Percentiles rank a stretch among this genome's conserved stretches.
phyloP scores from a whole-genome alignment of 2,113 vertebrate genomes.

The Ageneiosus marmoratus region DNA sequence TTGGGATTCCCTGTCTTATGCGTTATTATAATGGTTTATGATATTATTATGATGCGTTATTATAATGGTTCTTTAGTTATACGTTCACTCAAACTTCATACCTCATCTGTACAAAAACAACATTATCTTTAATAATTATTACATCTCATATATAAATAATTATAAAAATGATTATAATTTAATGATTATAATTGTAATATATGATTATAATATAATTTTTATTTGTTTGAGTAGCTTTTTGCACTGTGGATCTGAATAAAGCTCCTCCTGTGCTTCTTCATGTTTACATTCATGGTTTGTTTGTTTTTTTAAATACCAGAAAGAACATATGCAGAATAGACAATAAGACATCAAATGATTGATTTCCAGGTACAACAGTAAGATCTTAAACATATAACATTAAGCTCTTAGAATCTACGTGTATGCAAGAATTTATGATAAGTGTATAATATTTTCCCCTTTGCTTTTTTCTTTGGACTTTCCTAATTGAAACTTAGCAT shows the following conservation, averaged over 20 bases:
- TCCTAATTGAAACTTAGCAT: background rate
- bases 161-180: background rate
- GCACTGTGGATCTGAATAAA: background rate
- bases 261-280: background rate
- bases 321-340: background rate
- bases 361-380: background rate
- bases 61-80: constrained; percentile 32
- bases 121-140: background rate
- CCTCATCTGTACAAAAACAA: background rate
- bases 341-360: background rate
- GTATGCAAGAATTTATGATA: background rate
- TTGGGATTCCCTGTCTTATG: too few relatives aligned
- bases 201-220: background rate
- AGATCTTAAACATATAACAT: background rate
- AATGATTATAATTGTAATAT: background rate
- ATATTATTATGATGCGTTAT: background rate
- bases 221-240: background rate
- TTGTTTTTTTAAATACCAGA: background rate
- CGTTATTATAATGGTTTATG: constrained; percentile 17
- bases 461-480: background rate
- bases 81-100: background rate
- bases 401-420: background rate
- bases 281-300: background rate
- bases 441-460: background rate
- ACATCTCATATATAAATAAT: background rate